These are phyloP conservation scores for Hirudo medicinalis DNA, from an alignment of 1,140 invertebrate species.

Conservation along the genomic window DNA sequence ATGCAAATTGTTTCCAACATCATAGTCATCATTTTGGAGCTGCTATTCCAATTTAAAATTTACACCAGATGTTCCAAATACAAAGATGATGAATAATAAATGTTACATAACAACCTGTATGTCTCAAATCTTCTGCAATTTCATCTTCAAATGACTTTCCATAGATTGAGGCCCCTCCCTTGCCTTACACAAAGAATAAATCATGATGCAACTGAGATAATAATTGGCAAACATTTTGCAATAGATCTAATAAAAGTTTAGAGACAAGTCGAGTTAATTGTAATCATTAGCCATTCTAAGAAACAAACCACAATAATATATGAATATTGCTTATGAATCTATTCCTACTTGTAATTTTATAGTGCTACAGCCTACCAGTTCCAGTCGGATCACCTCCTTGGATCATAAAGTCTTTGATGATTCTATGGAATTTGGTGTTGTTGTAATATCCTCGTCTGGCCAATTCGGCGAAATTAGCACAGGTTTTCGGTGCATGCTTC, in stretches of 20 bases:
- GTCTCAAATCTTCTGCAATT: constrained; percentile 82
- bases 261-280: too few relatives aligned
- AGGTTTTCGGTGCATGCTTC: constrained; percentile 90
- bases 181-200: constrained; percentile 41
- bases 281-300: too few relatives aligned
- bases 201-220: too few relatives aligned
- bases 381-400: constrained; percentile 75
- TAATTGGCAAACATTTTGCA: too few relatives aligned
- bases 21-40: too few relatives aligned
- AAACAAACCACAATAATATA: too few relatives aligned
- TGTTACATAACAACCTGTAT: constrained; percentile 54
- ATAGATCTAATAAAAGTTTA: too few relatives aligned
- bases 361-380: constrained; percentile 47
- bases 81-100: background rate
- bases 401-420: constrained; percentile 95
- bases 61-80: background rate
- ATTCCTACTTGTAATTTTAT: too few relatives aligned
- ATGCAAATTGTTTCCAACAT: too few relatives aligned
- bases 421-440: constrained; percentile 85
- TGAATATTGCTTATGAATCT: too few relatives aligned
- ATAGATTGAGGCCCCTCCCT: constrained; percentile 91
- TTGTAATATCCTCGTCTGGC: constrained; percentile 84
- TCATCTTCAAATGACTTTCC: constrained; percentile 86
- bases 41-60: too few relatives aligned
- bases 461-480: constrained; percentile 89